Conservation (phyloP, 2,113 vertebrate genomes). For the Pipra filicauda region DNA sequence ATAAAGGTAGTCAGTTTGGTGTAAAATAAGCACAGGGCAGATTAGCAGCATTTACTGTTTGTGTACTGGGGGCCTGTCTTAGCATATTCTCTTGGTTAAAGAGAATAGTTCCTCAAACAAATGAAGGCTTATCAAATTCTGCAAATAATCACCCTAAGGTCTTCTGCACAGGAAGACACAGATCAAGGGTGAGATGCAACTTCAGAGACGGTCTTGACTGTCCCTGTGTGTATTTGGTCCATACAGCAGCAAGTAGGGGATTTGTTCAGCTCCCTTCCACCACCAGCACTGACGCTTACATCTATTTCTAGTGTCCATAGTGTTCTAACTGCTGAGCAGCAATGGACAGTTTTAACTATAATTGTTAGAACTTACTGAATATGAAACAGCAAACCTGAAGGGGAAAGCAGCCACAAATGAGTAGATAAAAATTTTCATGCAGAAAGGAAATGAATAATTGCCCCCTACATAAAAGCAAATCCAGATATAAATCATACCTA, state of each 20-base stretch:
- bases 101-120: background rate
- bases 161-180: background rate
- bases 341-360: background rate
- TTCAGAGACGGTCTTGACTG: background rate
- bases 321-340: background rate
- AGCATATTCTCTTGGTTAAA: background rate
- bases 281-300: background rate
- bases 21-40: background rate
- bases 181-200: background rate
- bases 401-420: background rate
- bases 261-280: background rate
- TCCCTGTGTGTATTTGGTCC: background rate
- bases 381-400: background rate
- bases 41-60: background rate
- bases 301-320: background rate
- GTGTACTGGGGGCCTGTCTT: background rate
- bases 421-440: background rate
- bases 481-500: background rate
- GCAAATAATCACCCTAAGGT: background rate
- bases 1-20: background rate
- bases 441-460: constrained; percentile 3
- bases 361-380: background rate
- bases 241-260: background rate
- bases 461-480: background rate
- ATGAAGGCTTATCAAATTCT: background rate